A percentile compares a stretch with the other conserved stretches of the same genome.
Conservation (phyloP, 2,888 invertebrate species). For the Orthonychiurus folsomi region DNA sequence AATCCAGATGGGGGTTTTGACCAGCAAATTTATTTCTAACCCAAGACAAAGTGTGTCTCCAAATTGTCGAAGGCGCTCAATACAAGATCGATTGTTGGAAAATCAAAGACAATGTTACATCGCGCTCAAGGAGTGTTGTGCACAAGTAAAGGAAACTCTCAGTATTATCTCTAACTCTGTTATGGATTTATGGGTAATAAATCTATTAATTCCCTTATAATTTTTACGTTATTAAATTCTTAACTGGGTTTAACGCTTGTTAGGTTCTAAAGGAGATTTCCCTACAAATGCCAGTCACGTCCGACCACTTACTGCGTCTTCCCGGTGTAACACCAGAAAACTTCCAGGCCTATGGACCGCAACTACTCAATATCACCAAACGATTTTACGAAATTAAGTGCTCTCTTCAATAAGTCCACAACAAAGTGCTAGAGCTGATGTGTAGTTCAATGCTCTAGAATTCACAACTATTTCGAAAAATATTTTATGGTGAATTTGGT, state of each 20-base stretch:
- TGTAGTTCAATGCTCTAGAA: too few relatives aligned
- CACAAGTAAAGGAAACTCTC: neutral
- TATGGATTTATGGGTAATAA: neutral
- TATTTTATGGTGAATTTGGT: too few relatives aligned
- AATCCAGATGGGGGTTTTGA: neutral
- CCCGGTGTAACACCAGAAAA: neutral
- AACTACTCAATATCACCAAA: too few relatives aligned
- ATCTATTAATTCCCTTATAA: neutral
- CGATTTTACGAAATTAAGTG: too few relatives aligned
- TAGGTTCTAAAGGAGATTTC: neutral
- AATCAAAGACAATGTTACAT: neutral
- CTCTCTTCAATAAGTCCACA: too few relatives aligned
- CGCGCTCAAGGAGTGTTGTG: neutral
- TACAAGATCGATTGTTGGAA: too few relatives aligned
- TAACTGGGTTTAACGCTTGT: neutral
- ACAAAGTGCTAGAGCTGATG: too few relatives aligned
- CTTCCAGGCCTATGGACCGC: neutral
- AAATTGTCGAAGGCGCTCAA: too few relatives aligned
- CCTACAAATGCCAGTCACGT: neutral
- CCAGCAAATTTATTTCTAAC: neutral
- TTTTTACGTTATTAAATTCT: neutral
- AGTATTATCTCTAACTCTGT: neutral
- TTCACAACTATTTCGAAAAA: too few relatives aligned
- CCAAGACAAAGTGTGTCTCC: too few relatives aligned
- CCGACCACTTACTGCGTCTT: neutral